These are phyloP conservation scores for Poeciliopsis turneri DNA, from an alignment of 2,797 vertebrate genomes.

Conservation along the genomic window DNA sequence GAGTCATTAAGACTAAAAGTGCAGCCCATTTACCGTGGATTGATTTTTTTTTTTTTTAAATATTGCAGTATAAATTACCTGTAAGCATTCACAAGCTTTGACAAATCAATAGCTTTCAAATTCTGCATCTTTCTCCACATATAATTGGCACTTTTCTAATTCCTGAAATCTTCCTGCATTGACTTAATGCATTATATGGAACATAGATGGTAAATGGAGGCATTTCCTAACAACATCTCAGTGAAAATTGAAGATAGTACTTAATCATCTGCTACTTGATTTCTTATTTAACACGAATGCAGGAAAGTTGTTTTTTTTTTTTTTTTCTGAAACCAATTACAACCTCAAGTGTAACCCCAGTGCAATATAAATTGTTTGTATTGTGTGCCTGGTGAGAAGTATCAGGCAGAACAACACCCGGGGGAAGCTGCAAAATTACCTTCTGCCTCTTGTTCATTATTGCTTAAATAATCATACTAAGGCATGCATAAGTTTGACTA, in stretches of 20 bases:
- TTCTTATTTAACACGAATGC: conserved; percentile 48
- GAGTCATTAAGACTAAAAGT: conserved; percentile 3
- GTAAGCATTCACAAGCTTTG: neutral
- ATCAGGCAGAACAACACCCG: conserved; percentile 45
- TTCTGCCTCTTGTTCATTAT: conserved; percentile 58
- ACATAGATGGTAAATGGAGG: neutral
- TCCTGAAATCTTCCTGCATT: neutral
- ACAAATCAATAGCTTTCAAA: conserved; percentile 6
- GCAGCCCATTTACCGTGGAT: neutral
- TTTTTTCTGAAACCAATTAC: conserved; percentile 36
- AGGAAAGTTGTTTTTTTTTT: neutral
- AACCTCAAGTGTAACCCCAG: conserved; percentile 26
- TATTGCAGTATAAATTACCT: neutral
- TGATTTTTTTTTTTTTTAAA: neutral
- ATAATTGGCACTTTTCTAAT: conserved; percentile 2
- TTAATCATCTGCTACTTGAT: conserved; percentile 42
- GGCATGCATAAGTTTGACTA: conserved; percentile 41
- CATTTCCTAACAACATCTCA: neutral
- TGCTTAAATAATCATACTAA: conserved; percentile 55
- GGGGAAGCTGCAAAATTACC: conserved; percentile 60
- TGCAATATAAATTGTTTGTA: conserved; percentile 35
- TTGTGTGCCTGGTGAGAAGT: conserved; percentile 28
- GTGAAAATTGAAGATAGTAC: conserved; percentile 6
- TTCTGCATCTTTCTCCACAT: neutral
- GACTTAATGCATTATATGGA: neutral